phyloP scores from a whole-genome alignment of 2,888 invertebrate species.

The Catocala nupta region DNA sequence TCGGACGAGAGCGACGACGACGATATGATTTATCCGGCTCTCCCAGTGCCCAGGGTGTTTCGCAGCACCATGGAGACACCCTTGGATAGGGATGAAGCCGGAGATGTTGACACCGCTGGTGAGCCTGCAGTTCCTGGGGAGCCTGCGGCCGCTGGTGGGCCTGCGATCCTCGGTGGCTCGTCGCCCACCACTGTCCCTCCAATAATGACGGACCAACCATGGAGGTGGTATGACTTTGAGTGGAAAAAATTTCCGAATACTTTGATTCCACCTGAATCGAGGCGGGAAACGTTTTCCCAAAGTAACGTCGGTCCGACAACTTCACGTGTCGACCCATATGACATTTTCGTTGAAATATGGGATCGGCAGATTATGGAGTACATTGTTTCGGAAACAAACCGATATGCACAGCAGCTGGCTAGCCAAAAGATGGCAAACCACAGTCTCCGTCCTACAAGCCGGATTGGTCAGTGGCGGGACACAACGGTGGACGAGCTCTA shows the following conservation, averaged over 20 bases:
- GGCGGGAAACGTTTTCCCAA: slow-evolving; percentile 33
- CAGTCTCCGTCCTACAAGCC: background rate
- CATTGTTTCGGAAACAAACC: slow-evolving; percentile 45
- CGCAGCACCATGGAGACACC: slow-evolving; percentile 7
- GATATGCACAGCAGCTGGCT: slow-evolving; percentile 41
- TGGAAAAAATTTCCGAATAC: slow-evolving; percentile 23
- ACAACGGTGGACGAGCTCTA: too few species aligned
- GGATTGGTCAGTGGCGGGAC: too few species aligned
- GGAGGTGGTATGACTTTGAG: slow-evolving; percentile 16
- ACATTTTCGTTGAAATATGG: slow-evolving; percentile 46
- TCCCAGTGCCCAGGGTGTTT: background rate
- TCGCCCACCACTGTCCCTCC: background rate
- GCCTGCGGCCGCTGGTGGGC: background rate
- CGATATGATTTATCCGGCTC: background rate
- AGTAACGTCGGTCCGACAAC: slow-evolving; percentile 37
- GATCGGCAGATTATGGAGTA: slow-evolving; percentile 46
- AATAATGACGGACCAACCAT: slow-evolving; percentile 1
- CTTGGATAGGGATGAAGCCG: background rate
- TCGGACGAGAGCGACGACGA: slow-evolving; percentile 14
- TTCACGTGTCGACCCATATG: slow-evolving; percentile 36
- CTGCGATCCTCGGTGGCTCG: background rate
- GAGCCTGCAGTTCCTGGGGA: background rate
- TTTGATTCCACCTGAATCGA: slow-evolving; percentile 22
- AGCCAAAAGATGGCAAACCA: background rate
- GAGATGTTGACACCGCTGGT: background rate